These are phyloP conservation scores for Tetanocera ferruginea DNA, from an alignment of 2,888 invertebrate species.

Conservation along the genomic window DNA sequence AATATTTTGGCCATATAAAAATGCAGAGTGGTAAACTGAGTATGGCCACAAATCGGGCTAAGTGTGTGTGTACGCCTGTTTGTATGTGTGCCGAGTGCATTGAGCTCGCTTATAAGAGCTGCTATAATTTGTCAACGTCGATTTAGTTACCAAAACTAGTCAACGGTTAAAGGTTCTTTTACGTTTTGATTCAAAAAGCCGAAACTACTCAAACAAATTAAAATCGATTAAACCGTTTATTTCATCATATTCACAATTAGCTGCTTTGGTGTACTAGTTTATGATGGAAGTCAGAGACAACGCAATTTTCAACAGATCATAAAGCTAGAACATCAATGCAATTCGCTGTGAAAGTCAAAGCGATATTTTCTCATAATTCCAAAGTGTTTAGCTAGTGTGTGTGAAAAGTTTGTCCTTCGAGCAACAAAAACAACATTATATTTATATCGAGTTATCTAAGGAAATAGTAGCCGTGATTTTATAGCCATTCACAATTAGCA, in stretches of 20 bases:
- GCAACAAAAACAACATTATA: background rate
- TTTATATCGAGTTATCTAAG: slow-evolving; percentile 70
- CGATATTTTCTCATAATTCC: background rate
- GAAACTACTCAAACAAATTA: background rate
- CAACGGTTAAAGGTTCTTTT: slow-evolving; percentile 48
- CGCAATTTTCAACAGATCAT: slow-evolving; percentile 59
- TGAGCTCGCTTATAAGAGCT: slow-evolving; percentile 62
- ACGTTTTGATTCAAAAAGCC: background rate
- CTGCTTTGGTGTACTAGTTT: slow-evolving; percentile 68
- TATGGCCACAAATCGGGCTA: slow-evolving; percentile 44
- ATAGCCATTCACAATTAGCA: slow-evolving; percentile 56
- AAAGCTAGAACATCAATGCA: slow-evolving; percentile 70
- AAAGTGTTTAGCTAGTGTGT: background rate
- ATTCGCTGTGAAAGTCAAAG: slow-evolving; percentile 53
- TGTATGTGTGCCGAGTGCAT: slow-evolving; percentile 52
- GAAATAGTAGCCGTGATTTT: slow-evolving; percentile 71
- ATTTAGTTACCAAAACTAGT: slow-evolving; percentile 22
- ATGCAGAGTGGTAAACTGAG: slow-evolving; percentile 58
- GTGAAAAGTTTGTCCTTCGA: background rate
- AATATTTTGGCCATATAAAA: slow-evolving; percentile 52
- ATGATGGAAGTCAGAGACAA: slow-evolving; percentile 54
- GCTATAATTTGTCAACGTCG: background rate
- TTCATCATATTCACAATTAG: slow-evolving; percentile 53
- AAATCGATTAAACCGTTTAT: background rate
- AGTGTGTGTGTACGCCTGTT: background rate